These are phyloP conservation scores for Melanerpes formicivorus DNA, from an alignment of 2,113 vertebrate genomes.

Conservation along the genomic window DNA sequence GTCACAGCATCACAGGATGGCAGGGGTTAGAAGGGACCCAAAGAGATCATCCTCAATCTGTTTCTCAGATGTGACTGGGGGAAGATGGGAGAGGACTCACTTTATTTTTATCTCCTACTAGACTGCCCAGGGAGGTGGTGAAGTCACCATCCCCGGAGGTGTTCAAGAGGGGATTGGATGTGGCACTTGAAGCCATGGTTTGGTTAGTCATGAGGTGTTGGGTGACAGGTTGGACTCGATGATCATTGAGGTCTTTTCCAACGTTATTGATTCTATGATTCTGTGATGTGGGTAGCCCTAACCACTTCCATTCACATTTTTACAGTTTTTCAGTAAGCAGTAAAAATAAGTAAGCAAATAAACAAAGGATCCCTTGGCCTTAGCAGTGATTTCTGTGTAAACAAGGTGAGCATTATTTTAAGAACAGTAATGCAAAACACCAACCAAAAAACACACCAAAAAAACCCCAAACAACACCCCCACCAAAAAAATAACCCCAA, in stretches of 20 bases:
- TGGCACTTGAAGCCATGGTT: too few species aligned
- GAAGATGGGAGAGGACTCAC: background rate
- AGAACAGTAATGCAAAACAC: background rate
- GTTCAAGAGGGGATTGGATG: too few species aligned
- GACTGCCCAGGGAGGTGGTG: background rate
- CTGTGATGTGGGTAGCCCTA: background rate
- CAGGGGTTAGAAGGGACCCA: too few species aligned
- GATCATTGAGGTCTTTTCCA: too few species aligned
- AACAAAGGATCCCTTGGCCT: background rate
- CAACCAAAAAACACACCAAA: too few species aligned
- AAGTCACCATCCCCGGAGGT: too few species aligned
- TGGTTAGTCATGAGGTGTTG: too few species aligned
- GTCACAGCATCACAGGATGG: background rate
- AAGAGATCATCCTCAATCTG: background rate
- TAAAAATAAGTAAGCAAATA: background rate
- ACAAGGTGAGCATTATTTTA: background rate
- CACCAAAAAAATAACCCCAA: background rate
- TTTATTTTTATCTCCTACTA: background rate
- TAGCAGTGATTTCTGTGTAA: background rate
- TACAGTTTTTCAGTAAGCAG: background rate
- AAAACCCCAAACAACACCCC: background rate
- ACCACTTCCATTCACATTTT: background rate
- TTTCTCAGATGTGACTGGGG: background rate
- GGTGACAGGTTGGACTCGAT: too few species aligned
- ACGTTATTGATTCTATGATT: too few species aligned